Evolutionary conservation across 2,888 invertebrate genomes (phyloP).

Genomic region (Glyphotaelius pellucidus): DNA sequence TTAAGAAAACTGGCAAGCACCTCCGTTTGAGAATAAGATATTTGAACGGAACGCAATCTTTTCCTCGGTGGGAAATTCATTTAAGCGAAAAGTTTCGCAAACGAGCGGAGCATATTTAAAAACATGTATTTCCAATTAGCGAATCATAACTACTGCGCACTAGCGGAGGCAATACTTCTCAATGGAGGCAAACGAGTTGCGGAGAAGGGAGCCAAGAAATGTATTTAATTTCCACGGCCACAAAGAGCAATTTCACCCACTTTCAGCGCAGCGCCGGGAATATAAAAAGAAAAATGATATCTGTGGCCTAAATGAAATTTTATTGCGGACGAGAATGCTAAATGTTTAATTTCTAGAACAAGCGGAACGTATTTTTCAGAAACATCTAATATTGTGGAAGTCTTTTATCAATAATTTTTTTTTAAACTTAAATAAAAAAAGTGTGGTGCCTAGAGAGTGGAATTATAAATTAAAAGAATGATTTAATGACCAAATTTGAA

Average conservation of each 20-base stretch:
- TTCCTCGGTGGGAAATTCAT: neutral
- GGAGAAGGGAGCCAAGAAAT: slow-evolving; percentile 43
- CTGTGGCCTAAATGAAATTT: slow-evolving; percentile 47
- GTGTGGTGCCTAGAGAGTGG: neutral
- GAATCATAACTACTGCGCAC: slow-evolving; percentile 52
- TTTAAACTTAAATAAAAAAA: neutral
- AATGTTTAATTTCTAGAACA: slow-evolving; percentile 19
- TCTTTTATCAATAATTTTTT: neutral
- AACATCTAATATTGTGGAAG: neutral
- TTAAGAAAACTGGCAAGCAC: neutral
- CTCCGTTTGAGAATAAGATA: neutral
- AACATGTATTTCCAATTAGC: slow-evolving; percentile 62
- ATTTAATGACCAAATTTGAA: neutral
- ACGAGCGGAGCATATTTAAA: slow-evolving; percentile 50
- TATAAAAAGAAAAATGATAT: slow-evolving; percentile 35
- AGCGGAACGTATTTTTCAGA: neutral
- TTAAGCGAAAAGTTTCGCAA: slow-evolving; percentile 7
- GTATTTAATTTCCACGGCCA: slow-evolving; percentile 42
- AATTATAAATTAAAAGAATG: neutral
- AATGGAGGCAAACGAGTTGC: slow-evolving; percentile 18
- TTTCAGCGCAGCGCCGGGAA: slow-evolving; percentile 37
- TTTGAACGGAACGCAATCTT: neutral
- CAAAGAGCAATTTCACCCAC: slow-evolving; percentile 44
- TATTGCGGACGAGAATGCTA: slow-evolving; percentile 21
- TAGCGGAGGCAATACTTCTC: slow-evolving; percentile 29